Evolutionary conservation across 2,113 vertebrate genomes (phyloP).

Genomic region (Plecotus auritus): DNA sequence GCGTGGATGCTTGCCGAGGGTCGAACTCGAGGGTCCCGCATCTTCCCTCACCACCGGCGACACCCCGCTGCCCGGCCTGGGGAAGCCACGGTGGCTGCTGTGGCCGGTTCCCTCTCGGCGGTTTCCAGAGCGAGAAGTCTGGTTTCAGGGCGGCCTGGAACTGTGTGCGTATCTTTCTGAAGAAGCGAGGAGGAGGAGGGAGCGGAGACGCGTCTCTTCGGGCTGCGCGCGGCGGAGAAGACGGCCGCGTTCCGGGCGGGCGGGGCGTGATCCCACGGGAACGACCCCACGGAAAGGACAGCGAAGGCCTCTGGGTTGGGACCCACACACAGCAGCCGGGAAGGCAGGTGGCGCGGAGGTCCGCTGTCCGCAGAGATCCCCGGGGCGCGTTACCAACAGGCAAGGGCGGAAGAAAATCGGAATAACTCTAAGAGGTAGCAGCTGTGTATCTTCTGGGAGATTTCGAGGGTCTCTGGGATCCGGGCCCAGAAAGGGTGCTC

Average conservation of each 20-base stretch:
- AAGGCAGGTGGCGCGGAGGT: constrained; percentile 65
- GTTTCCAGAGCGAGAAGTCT: constrained; percentile 69
- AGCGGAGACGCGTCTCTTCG: constrained; percentile 59
- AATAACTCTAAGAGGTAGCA: constrained; percentile 97
- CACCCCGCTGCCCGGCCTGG: constrained; percentile 19
- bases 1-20: constrained; percentile 69
- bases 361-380: constrained; percentile 76
- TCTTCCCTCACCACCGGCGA: background rate
- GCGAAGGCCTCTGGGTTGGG: constrained; percentile 72
- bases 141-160: background rate
- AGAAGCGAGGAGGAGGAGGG: background rate
- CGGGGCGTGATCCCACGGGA: constrained; percentile 35
- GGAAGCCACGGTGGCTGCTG: constrained; percentile 55
- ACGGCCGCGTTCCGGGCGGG: constrained; percentile 36
- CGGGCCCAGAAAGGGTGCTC: constrained; percentile 69
- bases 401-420: constrained; percentile 84
- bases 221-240: constrained; percentile 70
- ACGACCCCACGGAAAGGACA: constrained; percentile 73
- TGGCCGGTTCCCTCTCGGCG: constrained; percentile 38
- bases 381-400: constrained; percentile 79
- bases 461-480: constrained; percentile 79
- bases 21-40: background rate
- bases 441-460: constrained; percentile 89
- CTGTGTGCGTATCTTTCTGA: constrained; percentile 3
- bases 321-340: constrained; percentile 76